Base-by-base conservation (phyloP, 2,888 invertebrate species). In the Ceraclea dissimilis region DNA sequence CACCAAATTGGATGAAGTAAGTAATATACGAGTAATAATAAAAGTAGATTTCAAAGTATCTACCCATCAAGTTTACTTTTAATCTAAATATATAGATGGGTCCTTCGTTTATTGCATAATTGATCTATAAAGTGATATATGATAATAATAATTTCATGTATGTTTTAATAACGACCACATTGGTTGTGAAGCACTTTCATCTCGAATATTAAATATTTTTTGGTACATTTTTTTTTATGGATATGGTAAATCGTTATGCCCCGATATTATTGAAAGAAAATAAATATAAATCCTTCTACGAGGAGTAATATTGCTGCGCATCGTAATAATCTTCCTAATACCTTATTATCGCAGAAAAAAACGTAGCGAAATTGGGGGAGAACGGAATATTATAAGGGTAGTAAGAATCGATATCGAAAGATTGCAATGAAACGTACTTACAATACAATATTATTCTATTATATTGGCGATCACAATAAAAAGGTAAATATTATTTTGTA, bases 1-100 rank as follows among this genome's bases (percentile, higher is more conserved):
- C 56, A 60, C 56, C 56, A 58, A 60, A 60, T 60, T 54, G 60
- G 53, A 58, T 55, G 13, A 39, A 39, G 39, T 39, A 39, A 4
- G 2, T n/a, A 39, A 2, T 6, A 11, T 31, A 26, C 26, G 10
- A 6, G 10, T 4, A 26, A 26, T 26, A 26, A 26, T 26, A 26
- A 26, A 26, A 26, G 26, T 26, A 26, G 4, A 10, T 26, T n/a
- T n/a, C n/a, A n/a, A 26, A 4, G 26, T 26, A 26, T 10, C 26
- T 26, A 26, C 26, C 10, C n/a, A n/a, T 26, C 10, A 4, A 26
- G 26, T 26, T 6, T 26, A 26, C 10, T 6, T 26, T 26, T 26
- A 26, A 4, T 26, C 26, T 26, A 26, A 10, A 26, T 26, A 26
- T 4, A 26, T 26, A 26, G 4, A 26, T 26, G n/a, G n/a, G n/a